phyloP scores from a whole-genome alignment of 2,797 vertebrate genomes.

The Intellagama lesueurii region DNA sequence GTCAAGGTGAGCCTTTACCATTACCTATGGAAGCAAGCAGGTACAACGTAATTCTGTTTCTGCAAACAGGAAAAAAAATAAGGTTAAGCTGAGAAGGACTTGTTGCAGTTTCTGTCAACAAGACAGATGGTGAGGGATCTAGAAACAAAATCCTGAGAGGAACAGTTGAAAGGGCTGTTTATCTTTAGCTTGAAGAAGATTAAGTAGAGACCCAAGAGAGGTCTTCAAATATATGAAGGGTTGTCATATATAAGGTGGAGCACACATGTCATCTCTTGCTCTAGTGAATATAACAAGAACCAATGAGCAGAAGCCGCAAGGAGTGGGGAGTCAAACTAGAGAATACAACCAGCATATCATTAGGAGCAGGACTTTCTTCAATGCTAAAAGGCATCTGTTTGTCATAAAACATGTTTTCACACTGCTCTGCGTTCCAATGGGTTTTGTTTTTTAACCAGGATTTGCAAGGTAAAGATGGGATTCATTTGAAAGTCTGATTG shows the following conservation, averaged over 20 bases:
- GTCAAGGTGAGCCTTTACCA: no score
- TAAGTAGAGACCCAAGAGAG: background rate
- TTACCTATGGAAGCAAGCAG: conserved; percentile 69
- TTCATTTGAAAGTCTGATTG: no score
- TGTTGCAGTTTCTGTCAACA: background rate
- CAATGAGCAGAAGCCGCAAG: no score
- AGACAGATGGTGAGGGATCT: background rate
- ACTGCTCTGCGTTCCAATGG: background rate
- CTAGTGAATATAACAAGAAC: no score
- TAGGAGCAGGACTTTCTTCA: no score
- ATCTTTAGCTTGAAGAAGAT: background rate
- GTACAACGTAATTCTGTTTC: conserved; percentile 65
- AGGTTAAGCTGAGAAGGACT: background rate
- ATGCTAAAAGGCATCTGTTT: no score
- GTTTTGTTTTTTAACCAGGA: background rate
- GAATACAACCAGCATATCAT: no score
- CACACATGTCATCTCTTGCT: background rate
- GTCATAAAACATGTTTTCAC: no score
- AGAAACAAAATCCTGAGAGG: background rate
- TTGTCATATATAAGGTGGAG: background rate
- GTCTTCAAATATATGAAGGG: background rate
- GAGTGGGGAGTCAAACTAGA: no score
- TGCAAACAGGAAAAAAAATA: conserved; percentile 47
- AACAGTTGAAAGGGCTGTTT: background rate
- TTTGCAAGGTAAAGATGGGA: no score